Evolutionary conservation across 2,113 vertebrate species (phyloP), one percentile per base, ranked within the genome.

Genomic region (Rhipidura dahli): DNA sequence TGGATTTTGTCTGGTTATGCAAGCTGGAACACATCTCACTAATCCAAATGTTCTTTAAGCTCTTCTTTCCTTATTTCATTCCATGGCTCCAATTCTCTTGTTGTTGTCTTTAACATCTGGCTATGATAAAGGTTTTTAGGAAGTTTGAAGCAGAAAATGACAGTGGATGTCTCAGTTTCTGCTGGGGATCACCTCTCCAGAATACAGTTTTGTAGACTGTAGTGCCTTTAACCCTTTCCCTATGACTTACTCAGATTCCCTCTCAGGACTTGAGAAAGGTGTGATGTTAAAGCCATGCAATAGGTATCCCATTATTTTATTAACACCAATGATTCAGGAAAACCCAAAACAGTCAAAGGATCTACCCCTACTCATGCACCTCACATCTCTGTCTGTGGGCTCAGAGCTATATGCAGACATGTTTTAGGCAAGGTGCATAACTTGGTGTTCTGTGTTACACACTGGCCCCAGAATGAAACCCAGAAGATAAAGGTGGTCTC

Each of bases 31-130:
- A 37, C 19, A 78, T 93, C 71, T 88, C 24, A 7, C 28, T 92
- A 73, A 89, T 81, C 59, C 80, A 94, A 95, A 73, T 73, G 57
- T 70, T 94, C 56, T 90, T 83, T 81, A 78, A 89, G 42, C 64
- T 87, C 24, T 76, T 59, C 63, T 96, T 92, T 92, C 76, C 72
- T 83, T 96, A 49, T 73, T 95, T 80, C 7, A 5, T 37, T 80
- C 61, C 1, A 3, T 22, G n/a, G 8, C 50, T 90, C 44, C 21
- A 89, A 37, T 93, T 53, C 14, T 85, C 17, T 47, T 68, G 7
- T 53, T 73, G 27, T 66, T 83, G 15, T 63, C 39, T 90, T 87
- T 59, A 59, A 39, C 88, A 71, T 70, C 79, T 96, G 89, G 42
- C 78, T 83, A 86, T 63, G 69, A 54, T 77, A 54, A 88, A 83